Percentiles rank a stretch among this genome's conserved stretches.
Evolutionary conservation across 1,140 invertebrate genomes (phyloP).

Genomic region (Octopus bimaculoides): DNA sequence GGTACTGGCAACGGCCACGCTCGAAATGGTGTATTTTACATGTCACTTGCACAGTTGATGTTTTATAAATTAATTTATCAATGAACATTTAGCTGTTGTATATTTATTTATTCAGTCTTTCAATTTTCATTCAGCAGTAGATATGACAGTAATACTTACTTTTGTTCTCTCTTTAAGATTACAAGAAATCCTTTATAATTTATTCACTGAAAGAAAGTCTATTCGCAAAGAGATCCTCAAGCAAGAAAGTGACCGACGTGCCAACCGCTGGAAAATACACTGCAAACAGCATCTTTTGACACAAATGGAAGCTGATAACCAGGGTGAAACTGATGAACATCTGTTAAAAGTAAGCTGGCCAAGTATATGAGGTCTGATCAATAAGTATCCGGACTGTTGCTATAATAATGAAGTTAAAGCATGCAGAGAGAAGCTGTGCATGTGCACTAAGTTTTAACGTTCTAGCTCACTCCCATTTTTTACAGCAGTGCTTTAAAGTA

Average conservation of each 20-base stretch:
- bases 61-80: background rate
- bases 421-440: no score
- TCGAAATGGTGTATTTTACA: background rate
- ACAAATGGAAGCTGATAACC: constrained; percentile 20
- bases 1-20: background rate
- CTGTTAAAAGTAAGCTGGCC: background rate
- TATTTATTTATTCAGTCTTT: background rate
- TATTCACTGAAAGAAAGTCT: constrained; percentile 31
- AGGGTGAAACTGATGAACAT: background rate
- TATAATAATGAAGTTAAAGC: no score
- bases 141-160: background rate
- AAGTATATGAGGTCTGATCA: no score
- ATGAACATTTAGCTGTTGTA: background rate
- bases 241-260: constrained; percentile 36
- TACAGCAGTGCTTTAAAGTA: no score
- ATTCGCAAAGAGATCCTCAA: constrained; percentile 36
- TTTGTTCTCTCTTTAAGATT: constrained; percentile 28
- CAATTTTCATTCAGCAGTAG: no score
- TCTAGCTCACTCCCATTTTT: no score
- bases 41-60: background rate
- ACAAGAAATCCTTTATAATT: constrained; percentile 30
- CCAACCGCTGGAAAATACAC: constrained; percentile 40
- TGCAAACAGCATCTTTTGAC: constrained; percentile 36
- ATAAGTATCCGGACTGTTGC: no score
- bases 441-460: no score